phyloP scores from a whole-genome alignment of 2,888 invertebrate genomes.

The Heliconius cydno region DNA sequence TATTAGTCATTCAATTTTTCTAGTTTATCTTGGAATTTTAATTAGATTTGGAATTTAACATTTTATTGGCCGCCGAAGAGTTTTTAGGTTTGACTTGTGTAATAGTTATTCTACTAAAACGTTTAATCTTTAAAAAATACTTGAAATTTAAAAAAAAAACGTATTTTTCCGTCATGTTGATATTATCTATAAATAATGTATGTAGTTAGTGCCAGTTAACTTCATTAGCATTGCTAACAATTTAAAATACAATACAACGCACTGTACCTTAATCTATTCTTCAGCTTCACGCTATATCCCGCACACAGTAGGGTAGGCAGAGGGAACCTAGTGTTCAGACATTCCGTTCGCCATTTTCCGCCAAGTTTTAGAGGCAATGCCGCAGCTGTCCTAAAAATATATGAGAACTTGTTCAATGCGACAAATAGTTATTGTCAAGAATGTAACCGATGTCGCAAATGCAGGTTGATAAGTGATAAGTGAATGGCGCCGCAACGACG shows the following conservation, averaged over 20 bases:
- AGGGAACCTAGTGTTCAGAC: no score
- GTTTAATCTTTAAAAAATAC: background rate
- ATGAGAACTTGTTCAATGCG: slow-evolving; percentile 10
- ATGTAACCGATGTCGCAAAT: slow-evolving; percentile 41
- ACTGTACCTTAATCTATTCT: no score
- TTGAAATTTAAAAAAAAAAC: background rate
- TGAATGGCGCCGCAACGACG: slow-evolving; percentile 53
- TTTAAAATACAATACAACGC: background rate
- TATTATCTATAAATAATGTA: background rate
- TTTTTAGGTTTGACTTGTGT: background rate
- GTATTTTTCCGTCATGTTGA: background rate
- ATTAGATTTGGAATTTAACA: slow-evolving; percentile 58
- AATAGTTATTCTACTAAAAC: background rate
- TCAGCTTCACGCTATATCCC: no score
- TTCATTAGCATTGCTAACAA: background rate
- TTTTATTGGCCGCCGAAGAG: slow-evolving; percentile 10
- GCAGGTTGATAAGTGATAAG: slow-evolving; percentile 52
- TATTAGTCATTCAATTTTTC: slow-evolving; percentile 72
- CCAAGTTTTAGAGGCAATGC: no score
- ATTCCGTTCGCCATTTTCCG: no score
- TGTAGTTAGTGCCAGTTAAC: background rate
- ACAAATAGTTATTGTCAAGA: slow-evolving; percentile 46
- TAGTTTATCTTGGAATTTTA: slow-evolving; percentile 72
- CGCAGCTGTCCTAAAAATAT: no score
- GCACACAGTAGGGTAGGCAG: no score